phyloP scores from a whole-genome alignment of 2,113 vertebrate species.

The Triplophysa tibetana region DNA sequence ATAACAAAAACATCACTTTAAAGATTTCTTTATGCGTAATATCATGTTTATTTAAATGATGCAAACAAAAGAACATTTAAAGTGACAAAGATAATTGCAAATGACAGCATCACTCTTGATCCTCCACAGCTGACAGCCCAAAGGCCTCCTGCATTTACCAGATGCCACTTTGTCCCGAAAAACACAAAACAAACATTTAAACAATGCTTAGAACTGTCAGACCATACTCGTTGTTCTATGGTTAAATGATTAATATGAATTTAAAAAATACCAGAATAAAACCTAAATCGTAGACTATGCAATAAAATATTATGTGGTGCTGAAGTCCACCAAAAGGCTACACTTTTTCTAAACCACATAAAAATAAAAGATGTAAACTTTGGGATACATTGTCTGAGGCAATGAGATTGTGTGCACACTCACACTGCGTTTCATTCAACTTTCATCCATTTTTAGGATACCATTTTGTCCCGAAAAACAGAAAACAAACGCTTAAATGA shows the following conservation, averaged over 20 bases:
- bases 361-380: conserved; percentile 3
- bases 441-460: conserved; percentile 10
- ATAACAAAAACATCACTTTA: neutral
- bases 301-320: neutral
- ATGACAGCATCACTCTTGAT: neutral
- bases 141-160: neutral
- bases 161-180: neutral
- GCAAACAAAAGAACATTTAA: neutral
- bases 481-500: neutral
- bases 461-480: neutral
- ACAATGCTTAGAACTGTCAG: neutral
- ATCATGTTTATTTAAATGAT: neutral
- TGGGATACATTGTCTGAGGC: conserved; percentile 1
- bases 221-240: too few species aligned
- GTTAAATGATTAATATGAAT: too few species aligned
- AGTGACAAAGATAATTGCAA: neutral
- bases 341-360: neutral
- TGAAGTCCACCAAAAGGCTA: neutral
- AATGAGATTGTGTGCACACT: neutral
- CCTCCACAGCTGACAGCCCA: neutral
- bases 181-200: neutral
- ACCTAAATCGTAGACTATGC: too few species aligned
- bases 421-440: neutral
- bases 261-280: too few species aligned
- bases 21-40: neutral